Conservation (phyloP, 2,113 vertebrate genomes). For the Muscicapa adusta region DNA sequence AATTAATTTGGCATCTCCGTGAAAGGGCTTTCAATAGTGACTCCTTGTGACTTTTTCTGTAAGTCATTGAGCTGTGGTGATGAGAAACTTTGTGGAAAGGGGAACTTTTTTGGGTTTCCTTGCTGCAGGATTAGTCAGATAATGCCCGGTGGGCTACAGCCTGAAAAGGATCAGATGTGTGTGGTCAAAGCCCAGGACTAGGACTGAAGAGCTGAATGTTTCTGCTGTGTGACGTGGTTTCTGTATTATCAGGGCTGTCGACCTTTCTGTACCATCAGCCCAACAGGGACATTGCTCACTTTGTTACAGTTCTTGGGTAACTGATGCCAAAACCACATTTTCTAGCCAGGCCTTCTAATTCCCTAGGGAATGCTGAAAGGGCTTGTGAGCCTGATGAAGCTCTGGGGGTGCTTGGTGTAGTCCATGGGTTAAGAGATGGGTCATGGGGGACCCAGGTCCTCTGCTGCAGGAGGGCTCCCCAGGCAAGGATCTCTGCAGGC, state of each 20-base stretch:
- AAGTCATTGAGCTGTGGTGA: background rate
- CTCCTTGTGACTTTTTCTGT: background rate
- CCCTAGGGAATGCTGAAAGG: background rate
- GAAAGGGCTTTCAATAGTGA: background rate
- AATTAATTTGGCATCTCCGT: background rate
- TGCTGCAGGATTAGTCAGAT: background rate
- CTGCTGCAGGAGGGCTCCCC: background rate
- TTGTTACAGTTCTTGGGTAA: background rate
- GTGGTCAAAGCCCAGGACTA: background rate
- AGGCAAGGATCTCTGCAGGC: background rate
- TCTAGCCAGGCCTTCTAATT: background rate
- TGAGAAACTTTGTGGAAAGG: background rate
- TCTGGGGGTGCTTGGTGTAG: background rate
- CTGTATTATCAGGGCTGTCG: background rate
- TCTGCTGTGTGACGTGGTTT: background rate
- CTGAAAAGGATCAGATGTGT: background rate
- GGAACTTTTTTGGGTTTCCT: background rate
- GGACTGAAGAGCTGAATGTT: background rate
- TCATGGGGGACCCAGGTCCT: fast-evolving
- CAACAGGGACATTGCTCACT: background rate
- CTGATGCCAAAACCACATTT: background rate
- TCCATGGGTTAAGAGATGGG: fast-evolving
- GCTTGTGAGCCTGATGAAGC: background rate
- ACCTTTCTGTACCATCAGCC: background rate
- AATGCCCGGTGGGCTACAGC: background rate